A percentile compares a stretch with the other conserved stretches of the same genome.
Evolutionary conservation across 2,888 invertebrate genomes (phyloP).

Genomic region (Lypha dubia): DNA sequence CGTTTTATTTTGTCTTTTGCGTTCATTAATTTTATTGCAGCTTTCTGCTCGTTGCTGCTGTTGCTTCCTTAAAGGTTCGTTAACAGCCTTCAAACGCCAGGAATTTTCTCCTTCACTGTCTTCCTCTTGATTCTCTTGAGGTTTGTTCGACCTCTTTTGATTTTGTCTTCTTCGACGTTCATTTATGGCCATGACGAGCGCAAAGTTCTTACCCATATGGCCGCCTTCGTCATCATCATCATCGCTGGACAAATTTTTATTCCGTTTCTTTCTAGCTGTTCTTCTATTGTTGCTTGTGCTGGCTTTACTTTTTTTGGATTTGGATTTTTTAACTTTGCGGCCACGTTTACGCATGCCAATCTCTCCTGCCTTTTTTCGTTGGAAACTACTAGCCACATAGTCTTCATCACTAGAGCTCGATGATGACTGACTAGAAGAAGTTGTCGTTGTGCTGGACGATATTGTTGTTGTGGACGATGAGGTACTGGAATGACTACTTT

Average conservation of each 20-base stretch:
- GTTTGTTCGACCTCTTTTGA: constrained; percentile 17
- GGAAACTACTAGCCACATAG: constrained; percentile 37
- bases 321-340: constrained; percentile 39
- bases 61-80: constrained; percentile 54
- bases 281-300: constrained; percentile 20
- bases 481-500: constrained; percentile 70
- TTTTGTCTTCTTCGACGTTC: constrained; percentile 52
- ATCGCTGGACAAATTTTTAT: constrained; percentile 27
- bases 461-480: constrained; percentile 39
- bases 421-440: constrained; percentile 44
- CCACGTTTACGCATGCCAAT: constrained; percentile 8
- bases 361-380: constrained; percentile 14
- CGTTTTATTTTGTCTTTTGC: constrained; percentile 46
- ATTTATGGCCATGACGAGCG: constrained; percentile 59
- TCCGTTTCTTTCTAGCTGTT: constrained; percentile 42
- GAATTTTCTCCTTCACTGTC: constrained; percentile 65
- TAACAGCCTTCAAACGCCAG: constrained; percentile 65
- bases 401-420: constrained; percentile 63
- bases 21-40: constrained; percentile 41
- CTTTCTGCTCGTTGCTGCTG: constrained; percentile 31
- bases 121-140: constrained; percentile 12
- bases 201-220: constrained; percentile 65
- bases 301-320: constrained; percentile 48
- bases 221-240: constrained; percentile 57
- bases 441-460: constrained; percentile 34